Base-by-base conservation (phyloP, 35 echinoderm and acorn worm species). In the Lytechinus pictus region DNA sequence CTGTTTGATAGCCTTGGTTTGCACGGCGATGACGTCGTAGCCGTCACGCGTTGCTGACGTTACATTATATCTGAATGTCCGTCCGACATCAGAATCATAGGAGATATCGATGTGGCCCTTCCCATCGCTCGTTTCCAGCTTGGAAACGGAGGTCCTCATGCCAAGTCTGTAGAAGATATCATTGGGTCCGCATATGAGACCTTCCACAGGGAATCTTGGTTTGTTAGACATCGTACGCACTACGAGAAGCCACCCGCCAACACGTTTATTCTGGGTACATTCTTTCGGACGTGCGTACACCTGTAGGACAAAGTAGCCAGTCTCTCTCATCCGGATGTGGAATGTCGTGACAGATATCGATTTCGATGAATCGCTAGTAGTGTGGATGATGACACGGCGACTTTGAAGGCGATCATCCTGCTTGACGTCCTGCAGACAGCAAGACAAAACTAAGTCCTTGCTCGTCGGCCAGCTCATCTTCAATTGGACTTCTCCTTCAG, bases 321-420 rank as follows among this genome's bases (percentile, higher is more conserved):
- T 93, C 92, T 93, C 92, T n/a, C 12, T 54, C 92, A 93, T 93
- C 28, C 92, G 16, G 92, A 93, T 57, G 54, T 93, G 92, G 54
- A 93, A 55, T 6, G 92, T 57, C 11, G 92, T 93, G 28, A 21
- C 52, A 90, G n/a, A 90, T 90, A 54, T 12, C 9, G 92, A 55
- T 27, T 9, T 57, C 11, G 52, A 24, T 93, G 52, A 54, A 28
- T 93, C 54, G 2, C 53, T 57, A 12, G n/a, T 19, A 5, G 52
- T 93, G 27, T 54, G 28, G 88, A 90, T 90, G 9, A 93, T 57
- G 54, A 93, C 92, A 19, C 92, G 92, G n/a, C 92, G 29, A 0
- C 10, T 54, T 57, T 93, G 92, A 10, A 93, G 54, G 11, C 92
- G 52, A 54, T 57, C 55, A 10, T 93, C 92, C n/a, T 93, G 28